phyloP scores from a whole-genome alignment of 2,113 vertebrate genomes.

The Odontesthes bonariensis region DNA sequence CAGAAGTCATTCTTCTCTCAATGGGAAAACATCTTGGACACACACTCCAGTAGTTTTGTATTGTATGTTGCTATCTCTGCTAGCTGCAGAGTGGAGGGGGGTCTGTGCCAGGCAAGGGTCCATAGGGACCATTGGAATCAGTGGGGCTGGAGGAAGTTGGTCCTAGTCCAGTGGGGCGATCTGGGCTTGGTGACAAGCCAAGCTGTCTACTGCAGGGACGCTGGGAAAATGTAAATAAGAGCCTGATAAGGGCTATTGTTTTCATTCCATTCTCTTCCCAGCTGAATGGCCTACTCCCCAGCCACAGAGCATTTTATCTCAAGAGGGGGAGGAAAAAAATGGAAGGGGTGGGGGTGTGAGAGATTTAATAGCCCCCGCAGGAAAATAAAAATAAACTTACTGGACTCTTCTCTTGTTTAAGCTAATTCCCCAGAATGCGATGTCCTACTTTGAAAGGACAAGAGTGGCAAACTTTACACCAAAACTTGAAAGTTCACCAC shows the following conservation, averaged over 20 bases:
- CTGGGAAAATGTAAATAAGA: slow-evolving; percentile 89
- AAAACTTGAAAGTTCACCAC: slow-evolving; percentile 28
- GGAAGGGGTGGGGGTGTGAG: slow-evolving; percentile 66
- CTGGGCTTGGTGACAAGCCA: slow-evolving; percentile 78
- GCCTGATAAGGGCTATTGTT: slow-evolving; percentile 90
- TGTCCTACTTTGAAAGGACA: slow-evolving; percentile 71
- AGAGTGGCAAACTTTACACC: slow-evolving; percentile 29
- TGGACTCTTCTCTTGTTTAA: slow-evolving; percentile 75
- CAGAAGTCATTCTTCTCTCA: slow-evolving; percentile 71
- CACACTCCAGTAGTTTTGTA: slow-evolving; percentile 80
- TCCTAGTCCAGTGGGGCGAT: slow-evolving; percentile 75
- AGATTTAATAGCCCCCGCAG: slow-evolving; percentile 74
- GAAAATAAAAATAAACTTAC: slow-evolving; percentile 82
- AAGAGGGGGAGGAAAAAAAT: slow-evolving; percentile 70
- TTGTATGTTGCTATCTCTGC: slow-evolving; percentile 76
- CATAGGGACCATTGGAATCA: slow-evolving; percentile 76
- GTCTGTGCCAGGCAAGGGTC: slow-evolving; percentile 76
- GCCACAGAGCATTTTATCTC: slow-evolving; percentile 81
- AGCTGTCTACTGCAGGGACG: slow-evolving; percentile 78
- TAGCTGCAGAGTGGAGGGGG: slow-evolving; percentile 67
- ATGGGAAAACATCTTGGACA: slow-evolving; percentile 76
- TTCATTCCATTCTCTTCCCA: slow-evolving; percentile 89
- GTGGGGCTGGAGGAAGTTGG: slow-evolving; percentile 79
- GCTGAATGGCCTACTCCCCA: slow-evolving; percentile 86
- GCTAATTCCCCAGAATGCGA: slow-evolving; percentile 63